These are phyloP conservation scores for Geodia barretti DNA, from an alignment of 37 sponge, comb jelly and placozoan species.

Conservation along the genomic window DNA sequence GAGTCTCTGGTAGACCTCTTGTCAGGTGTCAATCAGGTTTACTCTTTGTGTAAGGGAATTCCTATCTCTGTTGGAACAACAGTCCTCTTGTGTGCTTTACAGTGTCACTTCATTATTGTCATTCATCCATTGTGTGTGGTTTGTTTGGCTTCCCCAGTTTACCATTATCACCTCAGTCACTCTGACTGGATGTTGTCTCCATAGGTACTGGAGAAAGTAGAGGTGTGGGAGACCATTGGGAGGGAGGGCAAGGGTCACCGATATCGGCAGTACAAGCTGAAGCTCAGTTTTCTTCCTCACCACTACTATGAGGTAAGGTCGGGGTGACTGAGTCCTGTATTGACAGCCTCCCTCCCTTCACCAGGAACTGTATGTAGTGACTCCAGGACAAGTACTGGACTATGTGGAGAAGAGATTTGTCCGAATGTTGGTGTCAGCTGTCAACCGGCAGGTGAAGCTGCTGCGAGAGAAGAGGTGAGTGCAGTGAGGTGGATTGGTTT, in stretches of 20 bases:
- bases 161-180: too few relatives aligned
- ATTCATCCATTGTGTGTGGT: too few relatives aligned
- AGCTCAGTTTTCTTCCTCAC: conserved; percentile 56
- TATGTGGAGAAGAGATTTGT: conserved; percentile 70
- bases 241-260: conserved; percentile 39
- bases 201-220: conserved; percentile 88
- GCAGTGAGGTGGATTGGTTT: background rate
- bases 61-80: too few relatives aligned
- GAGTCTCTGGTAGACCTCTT: too few relatives aligned
- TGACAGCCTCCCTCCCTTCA: conserved; percentile 11
- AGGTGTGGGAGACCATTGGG: conserved; percentile 77
- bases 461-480: conserved; percentile 60
- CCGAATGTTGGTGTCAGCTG: conserved; percentile 45
- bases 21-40: too few relatives aligned
- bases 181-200: too few relatives aligned
- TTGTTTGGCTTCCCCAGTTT: too few relatives aligned
- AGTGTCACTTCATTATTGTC: too few relatives aligned
- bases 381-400: conserved; percentile 33
- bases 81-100: too few relatives aligned
- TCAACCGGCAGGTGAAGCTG: conserved; percentile 57
- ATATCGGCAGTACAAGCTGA: conserved; percentile 40
- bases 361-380: conserved; percentile 61
- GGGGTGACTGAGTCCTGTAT: background rate
- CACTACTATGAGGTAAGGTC: conserved; percentile 57
- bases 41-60: too few relatives aligned